Evolutionary conservation across 2,888 invertebrate genomes (phyloP), one percentile per base, ranked within the genome.

Genomic region (Agonopterix alstromeriana): DNA sequence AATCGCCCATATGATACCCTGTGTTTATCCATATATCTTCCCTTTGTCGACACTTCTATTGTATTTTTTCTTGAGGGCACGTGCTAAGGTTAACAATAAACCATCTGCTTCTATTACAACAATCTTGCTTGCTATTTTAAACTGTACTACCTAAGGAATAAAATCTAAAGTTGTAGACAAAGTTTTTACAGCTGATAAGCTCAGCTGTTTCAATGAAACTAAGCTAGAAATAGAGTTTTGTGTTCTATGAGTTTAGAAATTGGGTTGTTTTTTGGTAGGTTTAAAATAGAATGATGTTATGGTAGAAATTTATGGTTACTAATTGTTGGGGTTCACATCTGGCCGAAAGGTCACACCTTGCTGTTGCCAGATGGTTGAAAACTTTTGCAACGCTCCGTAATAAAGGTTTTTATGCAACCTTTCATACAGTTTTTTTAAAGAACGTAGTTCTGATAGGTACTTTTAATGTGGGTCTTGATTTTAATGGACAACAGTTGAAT

Each of bases 291-390:
- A 38, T 38, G 5, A 38, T 10, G 38, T 9, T 38, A 38, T 38
- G 38, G 38, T n/a, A 38, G 10, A 10, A n/a, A n/a, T 38, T 38
- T 38, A 9, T 10, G 38, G 38, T 38, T 38, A n/a, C n/a, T 38
- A 38, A 38, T 9, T 38, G 10, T 9, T 42, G 40, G 48, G 43
- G 43, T 47, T 36, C 10, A 41, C 50, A 50, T 50, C 48, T 50
- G 50, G 48, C 40, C 45, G 4, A 36, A 27, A 47, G 50, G 50
- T 50, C 48, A 43, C 48, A 50, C 50, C 50, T 50, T 48, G 27
- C 2, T 27, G 27, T 27, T 27, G 27, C 27, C 27, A 27, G 27
- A 27, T 27, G 27, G 27, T 27, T 27, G 27, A 7, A 27, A 5
- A 27, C 27, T 27, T 27, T 27, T 27, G 27, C 27, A 27, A 27